phyloP scores from a whole-genome alignment of 2,888 invertebrate genomes.

The Sphecodes monilicornis region DNA sequence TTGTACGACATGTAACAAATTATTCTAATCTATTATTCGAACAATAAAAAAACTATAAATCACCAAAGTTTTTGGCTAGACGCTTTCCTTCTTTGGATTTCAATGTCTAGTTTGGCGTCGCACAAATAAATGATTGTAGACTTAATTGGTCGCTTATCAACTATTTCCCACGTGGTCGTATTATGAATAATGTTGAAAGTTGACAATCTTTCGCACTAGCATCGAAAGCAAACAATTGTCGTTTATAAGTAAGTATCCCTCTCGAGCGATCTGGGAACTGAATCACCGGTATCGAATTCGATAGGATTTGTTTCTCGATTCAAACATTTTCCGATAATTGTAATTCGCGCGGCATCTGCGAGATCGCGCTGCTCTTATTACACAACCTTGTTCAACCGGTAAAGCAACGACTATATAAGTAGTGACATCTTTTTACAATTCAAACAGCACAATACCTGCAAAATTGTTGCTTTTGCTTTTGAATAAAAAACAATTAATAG shows the following conservation, averaged over 20 bases:
- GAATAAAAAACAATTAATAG: background rate
- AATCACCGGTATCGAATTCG: constrained; percentile 8
- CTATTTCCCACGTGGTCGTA: constrained; percentile 8
- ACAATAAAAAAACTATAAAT: background rate
- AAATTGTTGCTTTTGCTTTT: background rate
- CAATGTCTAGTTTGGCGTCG: background rate
- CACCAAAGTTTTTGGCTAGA: background rate
- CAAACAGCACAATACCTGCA: background rate
- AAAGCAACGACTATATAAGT: background rate
- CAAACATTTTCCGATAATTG: background rate
- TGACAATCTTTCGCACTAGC: constrained; percentile 5
- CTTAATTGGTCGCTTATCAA: background rate
- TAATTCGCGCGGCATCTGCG: background rate
- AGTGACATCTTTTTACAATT: background rate
- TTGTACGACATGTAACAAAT: background rate
- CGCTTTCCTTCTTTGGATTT: background rate
- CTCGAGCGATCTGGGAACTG: background rate
- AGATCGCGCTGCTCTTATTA: constrained; percentile 22
- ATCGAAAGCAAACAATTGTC: constrained; percentile 29
- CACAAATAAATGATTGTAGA: background rate
- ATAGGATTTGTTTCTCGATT: constrained; percentile 21
- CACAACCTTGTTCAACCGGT: constrained; percentile 20
- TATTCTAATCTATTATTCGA: background rate
- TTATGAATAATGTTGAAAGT: constrained; percentile 48
- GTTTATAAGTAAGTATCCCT: constrained; percentile 7